Conservation (phyloP, 1,140 invertebrate genomes). For the Cherax quadricarinatus region DNA sequence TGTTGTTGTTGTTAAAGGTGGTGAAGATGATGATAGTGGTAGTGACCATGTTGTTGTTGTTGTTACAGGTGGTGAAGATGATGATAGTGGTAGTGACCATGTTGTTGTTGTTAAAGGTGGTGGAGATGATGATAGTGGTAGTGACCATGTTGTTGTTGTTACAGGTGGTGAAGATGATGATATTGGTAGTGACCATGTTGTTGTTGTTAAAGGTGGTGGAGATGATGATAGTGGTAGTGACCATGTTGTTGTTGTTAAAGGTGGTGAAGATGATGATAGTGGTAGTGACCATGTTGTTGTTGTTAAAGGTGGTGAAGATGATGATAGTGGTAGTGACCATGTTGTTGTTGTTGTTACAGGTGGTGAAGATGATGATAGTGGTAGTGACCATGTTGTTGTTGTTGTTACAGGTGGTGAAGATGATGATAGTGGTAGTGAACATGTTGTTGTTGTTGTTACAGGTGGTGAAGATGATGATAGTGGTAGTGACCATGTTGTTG, state of each 20-base stretch:
- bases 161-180: constrained; percentile 92
- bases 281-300: constrained; percentile 84
- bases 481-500: background rate
- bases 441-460: constrained; percentile 75
- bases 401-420: too few relatives aligned
- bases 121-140: constrained; percentile 90
- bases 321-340: constrained; percentile 89
- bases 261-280: constrained; percentile 91
- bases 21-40: too few relatives aligned
- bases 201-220: too few relatives aligned
- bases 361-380: constrained; percentile 90
- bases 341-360: constrained; percentile 82
- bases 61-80: constrained; percentile 88
- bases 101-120: constrained; percentile 81
- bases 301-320: constrained; percentile 88
- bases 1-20: too few relatives aligned
- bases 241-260: constrained; percentile 78
- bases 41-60: too few relatives aligned
- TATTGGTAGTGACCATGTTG: constrained; percentile 89
- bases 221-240: too few relatives aligned
- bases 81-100: constrained; percentile 88
- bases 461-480: constrained; percentile 78
- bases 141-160: constrained; percentile 81
- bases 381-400: constrained; percentile 91
- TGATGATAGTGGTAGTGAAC: too few relatives aligned